Evolutionary conservation across 2,113 vertebrate species (phyloP), one percentile per base, ranked within the genome.

Genomic region (Poicephalus gulielmi): DNA sequence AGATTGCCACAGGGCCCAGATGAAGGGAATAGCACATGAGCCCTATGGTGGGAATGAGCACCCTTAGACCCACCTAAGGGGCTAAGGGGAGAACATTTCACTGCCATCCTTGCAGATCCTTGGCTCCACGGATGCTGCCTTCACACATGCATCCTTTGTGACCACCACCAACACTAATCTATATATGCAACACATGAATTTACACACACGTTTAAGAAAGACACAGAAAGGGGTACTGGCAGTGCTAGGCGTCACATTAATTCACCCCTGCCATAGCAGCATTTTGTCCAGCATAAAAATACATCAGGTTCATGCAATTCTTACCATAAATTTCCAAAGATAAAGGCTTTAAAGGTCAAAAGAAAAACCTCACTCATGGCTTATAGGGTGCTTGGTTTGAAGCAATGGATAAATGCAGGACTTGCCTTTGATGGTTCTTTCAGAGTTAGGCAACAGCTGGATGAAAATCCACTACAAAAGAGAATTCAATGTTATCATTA

Each of bases 381-480:
- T 92, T 67, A 52, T 1, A 7, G 13, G 41, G 31, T 18, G 2
- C 75, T 92, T 96, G 95, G 24, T 95, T 86, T 70, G 43, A 93
- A 91, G 35, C 3, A 27, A 85, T 11, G 90, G 86, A 85, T 60
- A 62, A 91, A 89, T 0, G 10, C 7, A 19, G 64, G 83, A 41
- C 35, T 33, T 8, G 77, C 27, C 76, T 92, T 82, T 57, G 28
- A 60, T 28, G 53, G 52, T 17, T 2, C 53, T 84, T 69, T 80
- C 81, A 57, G 96, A 75, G 53, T 49, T 62, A 66, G 94, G 93
- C 83, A 83, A 71, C 81, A 96, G 96, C 94, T 96, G 94, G 96
- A 85, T 87, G 84, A 73, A 95, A 94, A 87, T 39, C 77, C 84
- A n/a, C 4, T 43, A 93, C 91, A 96, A 94, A 96, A 69, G 88